Conservation (phyloP, 2,888 invertebrate species). For the Philereme vetulata region DNA sequence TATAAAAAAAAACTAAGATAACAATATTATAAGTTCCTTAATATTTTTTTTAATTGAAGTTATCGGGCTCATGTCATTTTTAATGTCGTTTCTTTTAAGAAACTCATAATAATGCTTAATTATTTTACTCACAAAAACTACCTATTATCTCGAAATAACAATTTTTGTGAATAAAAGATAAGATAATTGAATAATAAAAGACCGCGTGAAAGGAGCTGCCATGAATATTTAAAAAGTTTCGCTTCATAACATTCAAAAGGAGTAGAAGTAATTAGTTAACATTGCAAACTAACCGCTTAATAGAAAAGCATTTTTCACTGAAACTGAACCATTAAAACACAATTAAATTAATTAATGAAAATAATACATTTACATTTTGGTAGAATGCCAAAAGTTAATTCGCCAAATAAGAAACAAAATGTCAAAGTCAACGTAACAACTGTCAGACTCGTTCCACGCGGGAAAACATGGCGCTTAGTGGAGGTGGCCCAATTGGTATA, state of each 20-base stretch:
- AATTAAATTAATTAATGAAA: background rate
- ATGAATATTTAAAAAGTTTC: slow-evolving; percentile 11
- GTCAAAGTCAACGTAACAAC: background rate
- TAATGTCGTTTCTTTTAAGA: slow-evolving; percentile 33
- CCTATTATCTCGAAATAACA: slow-evolving; percentile 29
- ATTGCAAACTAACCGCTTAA: slow-evolving; percentile 8
- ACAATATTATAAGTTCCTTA: slow-evolving; percentile 37
- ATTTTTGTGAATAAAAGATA: slow-evolving; percentile 47
- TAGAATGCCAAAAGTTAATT: slow-evolving; percentile 3
- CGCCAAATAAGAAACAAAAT: slow-evolving; percentile 6
- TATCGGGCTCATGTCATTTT: slow-evolving; percentile 31
- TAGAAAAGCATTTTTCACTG: background rate
- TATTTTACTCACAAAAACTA: slow-evolving; percentile 49
- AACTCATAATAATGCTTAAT: slow-evolving; percentile 34
- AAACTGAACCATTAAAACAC: background rate
- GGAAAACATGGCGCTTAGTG: slow-evolving; percentile 55
- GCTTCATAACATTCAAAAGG: slow-evolving; percentile 7
- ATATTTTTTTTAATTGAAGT: slow-evolving; percentile 39
- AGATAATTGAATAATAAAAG: slow-evolving; percentile 5
- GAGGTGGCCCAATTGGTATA: slow-evolving; percentile 69
- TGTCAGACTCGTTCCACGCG: slow-evolving; percentile 16
- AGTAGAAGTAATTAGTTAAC: slow-evolving; percentile 11
- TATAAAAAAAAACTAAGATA: slow-evolving; percentile 19
- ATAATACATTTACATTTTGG: background rate
- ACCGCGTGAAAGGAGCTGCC: slow-evolving; percentile 24